phyloP scores from a whole-genome alignment of 2,113 vertebrate species.

The Telmatochromis sp. region DNA sequence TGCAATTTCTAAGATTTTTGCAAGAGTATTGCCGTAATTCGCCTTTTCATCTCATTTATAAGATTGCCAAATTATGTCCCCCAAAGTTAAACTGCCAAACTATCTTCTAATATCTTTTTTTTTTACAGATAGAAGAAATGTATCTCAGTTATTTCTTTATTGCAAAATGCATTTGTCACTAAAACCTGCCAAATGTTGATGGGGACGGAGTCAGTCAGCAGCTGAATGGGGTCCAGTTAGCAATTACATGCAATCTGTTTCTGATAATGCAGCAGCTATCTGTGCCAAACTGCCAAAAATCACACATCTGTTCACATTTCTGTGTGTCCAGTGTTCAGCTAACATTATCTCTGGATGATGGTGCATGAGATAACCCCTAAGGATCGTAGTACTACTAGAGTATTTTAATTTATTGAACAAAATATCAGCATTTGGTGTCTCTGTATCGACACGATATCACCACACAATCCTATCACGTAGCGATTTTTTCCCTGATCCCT shows the following conservation, averaged over 20 bases:
- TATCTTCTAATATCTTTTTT: not conserved
- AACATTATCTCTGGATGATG: not conserved
- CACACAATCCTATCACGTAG: not conserved
- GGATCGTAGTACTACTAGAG: accelerated
- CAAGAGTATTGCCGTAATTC: not conserved
- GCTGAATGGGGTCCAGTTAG: not conserved
- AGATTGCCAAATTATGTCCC: accelerated
- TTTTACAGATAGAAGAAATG: not conserved
- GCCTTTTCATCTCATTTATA: not conserved
- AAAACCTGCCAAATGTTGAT: accelerated
- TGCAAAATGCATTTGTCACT: not conserved
- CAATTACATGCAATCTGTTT: not conserved
- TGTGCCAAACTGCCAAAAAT: not conserved
- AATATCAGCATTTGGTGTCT: not conserved
- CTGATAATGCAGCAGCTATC: not conserved
- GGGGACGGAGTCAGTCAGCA: not conserved
- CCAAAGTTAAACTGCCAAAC: not conserved
- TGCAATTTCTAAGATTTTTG: not conserved
- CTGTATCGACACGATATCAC: not conserved
- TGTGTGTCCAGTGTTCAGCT: not conserved
- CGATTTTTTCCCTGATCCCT: accelerated
- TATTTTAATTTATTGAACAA: not conserved
- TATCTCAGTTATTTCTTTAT: not conserved
- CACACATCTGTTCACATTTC: not conserved
- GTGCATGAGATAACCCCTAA: not conserved